Percentiles rank a stretch among this genome's conserved stretches.
These are phyloP conservation scores for Cenopis cana DNA, from an alignment of 2,888 invertebrate genomes.

Conservation along the genomic window DNA sequence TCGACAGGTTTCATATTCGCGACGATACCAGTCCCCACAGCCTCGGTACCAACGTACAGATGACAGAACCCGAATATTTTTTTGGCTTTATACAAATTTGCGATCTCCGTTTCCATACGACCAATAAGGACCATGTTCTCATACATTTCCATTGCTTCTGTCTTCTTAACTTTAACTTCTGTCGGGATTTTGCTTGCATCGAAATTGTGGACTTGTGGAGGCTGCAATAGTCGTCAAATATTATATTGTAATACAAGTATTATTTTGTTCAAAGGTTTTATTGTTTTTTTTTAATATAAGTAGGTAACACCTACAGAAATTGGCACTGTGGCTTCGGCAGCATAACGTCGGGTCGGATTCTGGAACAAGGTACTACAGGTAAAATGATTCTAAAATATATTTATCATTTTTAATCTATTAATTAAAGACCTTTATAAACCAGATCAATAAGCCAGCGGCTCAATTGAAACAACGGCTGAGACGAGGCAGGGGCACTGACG, in stretches of 20 bases:
- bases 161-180: conserved; percentile 87
- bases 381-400: neutral
- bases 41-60: conserved; percentile 90
- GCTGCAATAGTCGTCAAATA: conserved; percentile 1
- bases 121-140: conserved; percentile 91
- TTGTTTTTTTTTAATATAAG: too few species aligned
- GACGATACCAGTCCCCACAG: conserved; percentile 90
- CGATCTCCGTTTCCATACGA: conserved; percentile 94
- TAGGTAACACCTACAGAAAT: conserved; percentile 34
- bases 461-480: too few species aligned
- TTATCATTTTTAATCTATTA: too few species aligned
- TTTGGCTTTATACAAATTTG: conserved; percentile 96
- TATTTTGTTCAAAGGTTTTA: too few species aligned
- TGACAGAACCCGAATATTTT: conserved; percentile 96
- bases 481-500: too few species aligned
- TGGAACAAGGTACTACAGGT: conserved; percentile 27
- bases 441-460: too few species aligned
- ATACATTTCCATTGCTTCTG: conserved; percentile 91
- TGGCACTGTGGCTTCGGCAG: conserved; percentile 32
- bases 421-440: too few species aligned
- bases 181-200: conserved; percentile 64
- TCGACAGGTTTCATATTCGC: conserved; percentile 90
- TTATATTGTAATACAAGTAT: too few species aligned
- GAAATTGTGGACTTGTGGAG: conserved; percentile 32
- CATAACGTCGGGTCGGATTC: conserved; percentile 26